These are phyloP conservation scores for Ammospiza nelsoni DNA, from an alignment of 2,113 vertebrate genomes.

Conservation along the genomic window DNA sequence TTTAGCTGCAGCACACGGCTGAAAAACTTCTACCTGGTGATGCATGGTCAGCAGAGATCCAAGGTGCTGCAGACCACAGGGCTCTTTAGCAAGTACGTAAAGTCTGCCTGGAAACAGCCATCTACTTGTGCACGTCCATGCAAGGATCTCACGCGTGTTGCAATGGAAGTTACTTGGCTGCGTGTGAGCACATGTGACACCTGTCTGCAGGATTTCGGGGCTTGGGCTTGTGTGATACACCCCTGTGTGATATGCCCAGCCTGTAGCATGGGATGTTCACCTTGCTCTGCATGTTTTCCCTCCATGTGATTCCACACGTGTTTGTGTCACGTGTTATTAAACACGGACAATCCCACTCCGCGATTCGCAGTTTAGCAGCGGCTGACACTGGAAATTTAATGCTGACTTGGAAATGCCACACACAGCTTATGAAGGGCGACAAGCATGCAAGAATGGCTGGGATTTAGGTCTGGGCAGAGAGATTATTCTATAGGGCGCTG, in stretches of 20 bases:
- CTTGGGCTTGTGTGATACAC: fast-evolving
- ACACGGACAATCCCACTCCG: fast-evolving
- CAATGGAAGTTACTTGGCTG: no score
- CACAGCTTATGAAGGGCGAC: not conserved
- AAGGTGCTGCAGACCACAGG: not conserved
- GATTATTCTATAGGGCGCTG: no score
- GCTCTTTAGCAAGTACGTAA: not conserved
- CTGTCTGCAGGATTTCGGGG: not conserved
- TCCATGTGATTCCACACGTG: fast-evolving
- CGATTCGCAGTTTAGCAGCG: not conserved
- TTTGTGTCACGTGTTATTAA: not conserved
- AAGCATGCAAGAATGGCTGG: not conserved
- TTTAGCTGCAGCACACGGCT: not conserved
- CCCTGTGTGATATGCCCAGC: not conserved
- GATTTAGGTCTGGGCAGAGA: not conserved
- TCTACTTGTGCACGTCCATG: fast-evolving
- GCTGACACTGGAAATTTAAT: not conserved
- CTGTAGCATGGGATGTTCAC: not conserved
- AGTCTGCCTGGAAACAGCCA: not conserved
- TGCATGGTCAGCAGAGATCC: not conserved
- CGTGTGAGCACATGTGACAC: no score
- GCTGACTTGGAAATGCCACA: not conserved
- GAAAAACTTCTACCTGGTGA: not conserved
- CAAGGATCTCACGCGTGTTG: not conserved
- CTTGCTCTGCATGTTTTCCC: not conserved